Base-by-base conservation (phyloP, 2,888 invertebrate species). In the Resseliella maxima region DNA sequence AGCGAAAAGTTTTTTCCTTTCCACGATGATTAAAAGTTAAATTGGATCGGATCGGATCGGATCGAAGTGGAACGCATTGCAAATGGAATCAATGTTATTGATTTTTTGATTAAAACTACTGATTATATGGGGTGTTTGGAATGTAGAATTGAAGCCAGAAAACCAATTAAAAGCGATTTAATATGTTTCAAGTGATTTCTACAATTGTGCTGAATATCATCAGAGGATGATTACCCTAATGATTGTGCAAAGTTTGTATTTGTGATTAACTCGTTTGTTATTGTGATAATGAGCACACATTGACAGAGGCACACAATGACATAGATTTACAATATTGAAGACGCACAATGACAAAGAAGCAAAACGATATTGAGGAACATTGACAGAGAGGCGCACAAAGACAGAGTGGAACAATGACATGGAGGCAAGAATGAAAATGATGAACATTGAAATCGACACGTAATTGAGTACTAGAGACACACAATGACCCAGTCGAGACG, bases 11-110 rank as follows among this genome's bases (percentile, higher is more conserved):
- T 50, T 72, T 31, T 72, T 31, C 2, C 72, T 31, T n/a, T n/a
- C n/a, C n/a, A n/a, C n/a, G n/a, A n/a, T n/a, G 72, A 72, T 72
- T 31, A 15, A 72, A 72, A 72, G 72, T 72, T 72, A 31, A 72
- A 31, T 72, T 72, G 72, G 72, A 72, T 59, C n/a, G n/a, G n/a
- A n/a, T n/a, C n/a, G n/a, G n/a, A n/a, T n/a, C n/a, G n/a, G n/a
- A n/a, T n/a, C n/a, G n/a, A n/a, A n/a, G n/a, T n/a, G n/a, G n/a
- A n/a, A n/a, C n/a, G n/a, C n/a, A n/a, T n/a, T n/a, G n/a, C n/a
- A n/a, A n/a, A n/a, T n/a, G n/a, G 6, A 59, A 12, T n/a, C 59
- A 59, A 59, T 59, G 59, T 8, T 27, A 72, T 72, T 72, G 72
- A 72, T 35, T 72, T 72, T 72, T 35, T 35, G 72, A 72, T 72